These are phyloP conservation scores for Acipenser oxyrinchus DNA, from an alignment of 2,797 vertebrate genomes.

Conservation along the genomic window DNA sequence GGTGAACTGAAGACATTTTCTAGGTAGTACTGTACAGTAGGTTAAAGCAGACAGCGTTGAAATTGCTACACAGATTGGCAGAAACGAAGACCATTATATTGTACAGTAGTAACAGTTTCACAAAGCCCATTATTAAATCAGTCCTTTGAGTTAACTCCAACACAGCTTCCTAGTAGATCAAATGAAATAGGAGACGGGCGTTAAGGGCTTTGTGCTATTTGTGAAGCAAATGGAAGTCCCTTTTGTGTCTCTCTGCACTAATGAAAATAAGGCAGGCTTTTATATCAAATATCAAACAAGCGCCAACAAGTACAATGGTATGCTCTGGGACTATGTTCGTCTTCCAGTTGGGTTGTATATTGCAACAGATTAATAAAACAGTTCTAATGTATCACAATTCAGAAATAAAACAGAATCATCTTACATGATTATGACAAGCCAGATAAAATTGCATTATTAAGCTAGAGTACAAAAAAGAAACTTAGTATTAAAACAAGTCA, in stretches of 20 bases:
- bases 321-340: no score
- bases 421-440: no score
- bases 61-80: no score
- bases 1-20: no score
- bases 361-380: no score
- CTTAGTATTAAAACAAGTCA: no score
- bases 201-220: conserved; percentile 52
- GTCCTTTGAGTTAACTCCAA: conserved; percentile 49
- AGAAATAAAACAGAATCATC: no score
- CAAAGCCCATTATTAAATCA: conserved; percentile 62
- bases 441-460: no score
- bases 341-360: no score
- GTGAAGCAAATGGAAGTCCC: background rate
- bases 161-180: conserved; percentile 59
- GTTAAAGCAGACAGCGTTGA: background rate
- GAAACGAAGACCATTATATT: background rate
- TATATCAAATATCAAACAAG: background rate
- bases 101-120: conserved; percentile 29
- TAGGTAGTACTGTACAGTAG: background rate
- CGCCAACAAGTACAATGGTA: no score
- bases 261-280: conserved; percentile 1
- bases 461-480: no score
- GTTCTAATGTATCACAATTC: no score
- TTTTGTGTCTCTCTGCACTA: background rate
- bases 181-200: conserved; percentile 62